Evolutionary conservation across 2,888 invertebrate genomes (phyloP).

Genomic region (Dorcus parallelipipedus): DNA sequence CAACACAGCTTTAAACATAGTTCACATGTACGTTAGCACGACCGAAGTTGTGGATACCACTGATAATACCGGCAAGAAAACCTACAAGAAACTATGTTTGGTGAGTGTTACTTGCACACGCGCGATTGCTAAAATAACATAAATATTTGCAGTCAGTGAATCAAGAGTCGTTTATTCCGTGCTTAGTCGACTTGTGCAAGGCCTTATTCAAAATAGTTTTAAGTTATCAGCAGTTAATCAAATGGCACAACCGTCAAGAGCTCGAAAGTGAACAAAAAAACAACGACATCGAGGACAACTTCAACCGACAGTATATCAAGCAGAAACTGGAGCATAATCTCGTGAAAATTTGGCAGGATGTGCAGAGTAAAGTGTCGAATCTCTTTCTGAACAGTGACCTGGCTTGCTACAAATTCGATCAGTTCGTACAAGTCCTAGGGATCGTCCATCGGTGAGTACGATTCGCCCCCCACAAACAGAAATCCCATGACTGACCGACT

Average conservation of each 20-base stretch:
- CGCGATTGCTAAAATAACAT: neutral
- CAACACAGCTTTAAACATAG: slow-evolving; percentile 63
- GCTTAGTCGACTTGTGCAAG: slow-evolving; percentile 82
- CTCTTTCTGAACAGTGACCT: slow-evolving; percentile 77
- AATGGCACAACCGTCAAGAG: slow-evolving; percentile 64
- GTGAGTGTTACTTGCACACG: slow-evolving; percentile 35
- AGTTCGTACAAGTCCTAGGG: slow-evolving; percentile 87
- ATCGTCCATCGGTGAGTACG: slow-evolving; percentile 68
- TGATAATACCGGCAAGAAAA: slow-evolving; percentile 59
- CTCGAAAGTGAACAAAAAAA: slow-evolving; percentile 29
- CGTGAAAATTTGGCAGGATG: slow-evolving; percentile 87
- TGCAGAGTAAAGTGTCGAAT: slow-evolving; percentile 83
- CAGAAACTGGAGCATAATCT: slow-evolving; percentile 88
- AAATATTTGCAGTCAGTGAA: slow-evolving; percentile 49
- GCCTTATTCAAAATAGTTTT: slow-evolving; percentile 78
- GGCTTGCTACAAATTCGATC: slow-evolving; percentile 87
- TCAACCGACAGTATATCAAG: slow-evolving; percentile 74
- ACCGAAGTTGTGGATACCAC: slow-evolving; percentile 37
- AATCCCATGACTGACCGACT: neutral
- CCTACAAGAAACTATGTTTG: slow-evolving; percentile 80
- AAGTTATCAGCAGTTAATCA: slow-evolving; percentile 73
- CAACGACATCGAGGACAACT: slow-evolving; percentile 59
- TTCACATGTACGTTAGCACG: slow-evolving; percentile 52
- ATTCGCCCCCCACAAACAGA: neutral
- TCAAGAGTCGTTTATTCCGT: slow-evolving; percentile 64